These are phyloP conservation scores for Apodemus sylvaticus DNA, from an alignment of 2,113 vertebrate species.

Conservation along the genomic window DNA sequence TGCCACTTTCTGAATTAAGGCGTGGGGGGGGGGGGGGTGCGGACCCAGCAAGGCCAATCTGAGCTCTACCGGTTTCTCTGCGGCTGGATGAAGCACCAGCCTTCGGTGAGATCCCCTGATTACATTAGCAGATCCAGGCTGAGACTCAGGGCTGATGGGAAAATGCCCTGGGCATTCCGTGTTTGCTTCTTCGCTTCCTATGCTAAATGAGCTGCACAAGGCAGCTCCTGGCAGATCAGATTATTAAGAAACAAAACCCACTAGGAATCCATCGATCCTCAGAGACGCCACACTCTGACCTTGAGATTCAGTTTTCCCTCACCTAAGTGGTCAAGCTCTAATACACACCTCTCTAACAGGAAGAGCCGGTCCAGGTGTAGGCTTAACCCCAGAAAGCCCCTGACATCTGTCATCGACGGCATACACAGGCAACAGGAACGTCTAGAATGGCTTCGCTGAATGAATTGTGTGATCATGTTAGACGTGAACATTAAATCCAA, in stretches of 20 bases:
- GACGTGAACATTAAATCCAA: background rate
- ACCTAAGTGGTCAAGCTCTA: fast-evolving
- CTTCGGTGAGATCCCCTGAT: background rate
- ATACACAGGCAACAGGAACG: background rate
- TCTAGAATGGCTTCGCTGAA: background rate
- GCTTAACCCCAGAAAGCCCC: background rate
- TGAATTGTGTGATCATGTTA: background rate
- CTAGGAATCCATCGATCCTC: background rate
- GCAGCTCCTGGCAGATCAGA: background rate
- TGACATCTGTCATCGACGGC: background rate
- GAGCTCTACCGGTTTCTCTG: background rate
- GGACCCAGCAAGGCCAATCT: fast-evolving
- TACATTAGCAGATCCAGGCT: fast-evolving
- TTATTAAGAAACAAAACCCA: background rate
- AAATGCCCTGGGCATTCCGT: background rate
- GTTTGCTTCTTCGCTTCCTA: background rate
- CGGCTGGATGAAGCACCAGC: fast-evolving
- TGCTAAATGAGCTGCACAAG: background rate
- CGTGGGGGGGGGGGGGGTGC: fast-evolving
- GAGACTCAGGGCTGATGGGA: background rate
- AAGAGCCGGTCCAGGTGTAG: background rate
- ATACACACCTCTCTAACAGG: fast-evolving
- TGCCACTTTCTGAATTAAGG: background rate
- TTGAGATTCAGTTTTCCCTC: background rate
- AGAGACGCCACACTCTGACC: background rate